Evolutionary conservation across 1,140 invertebrate genomes (phyloP).

Genomic region (Zaprionus africanus): DNA sequence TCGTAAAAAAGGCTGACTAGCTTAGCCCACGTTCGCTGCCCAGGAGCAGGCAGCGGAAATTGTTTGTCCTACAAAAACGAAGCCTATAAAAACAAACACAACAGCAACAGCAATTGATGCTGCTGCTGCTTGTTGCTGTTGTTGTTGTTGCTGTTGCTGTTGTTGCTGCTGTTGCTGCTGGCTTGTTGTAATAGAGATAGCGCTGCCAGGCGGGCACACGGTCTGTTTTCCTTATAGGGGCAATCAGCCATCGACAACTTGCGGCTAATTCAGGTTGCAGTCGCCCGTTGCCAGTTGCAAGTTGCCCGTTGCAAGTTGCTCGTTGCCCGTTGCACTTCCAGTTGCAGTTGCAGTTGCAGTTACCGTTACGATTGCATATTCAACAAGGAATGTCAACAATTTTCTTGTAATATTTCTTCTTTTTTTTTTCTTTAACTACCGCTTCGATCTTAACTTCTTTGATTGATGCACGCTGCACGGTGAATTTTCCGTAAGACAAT

Average conservation of each 20-base stretch:
- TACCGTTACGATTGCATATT: conserved; percentile 78
- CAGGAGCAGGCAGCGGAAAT: conserved; percentile 64
- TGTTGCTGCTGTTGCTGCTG: conserved; percentile 29
- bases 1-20: conserved; percentile 48
- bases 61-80: conserved; percentile 64
- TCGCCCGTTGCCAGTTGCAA: conserved; percentile 47
- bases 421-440: conserved; percentile 44
- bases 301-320: background rate
- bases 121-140: conserved; percentile 47
- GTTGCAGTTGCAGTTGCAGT: conserved; percentile 75
- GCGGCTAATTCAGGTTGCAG: conserved; percentile 61
- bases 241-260: conserved; percentile 73
- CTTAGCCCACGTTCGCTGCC: conserved; percentile 26
- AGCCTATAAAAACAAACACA: conserved; percentile 8
- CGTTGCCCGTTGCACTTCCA: conserved; percentile 44
- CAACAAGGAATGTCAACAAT: conserved; percentile 80
- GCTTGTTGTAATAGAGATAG: conserved; percentile 75
- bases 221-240: conserved; percentile 79
- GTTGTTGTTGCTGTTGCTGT: background rate
- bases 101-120: conserved; percentile 20
- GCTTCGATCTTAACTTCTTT: conserved; percentile 11
- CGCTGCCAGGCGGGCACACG: conserved; percentile 34
- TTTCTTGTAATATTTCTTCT: conserved; percentile 79
- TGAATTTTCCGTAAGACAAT: conserved; percentile 50
- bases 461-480: conserved; percentile 43